Evolutionary conservation across 2,113 vertebrate species (phyloP), one percentile per base, ranked within the genome.

Genomic region (Channa argus): DNA sequence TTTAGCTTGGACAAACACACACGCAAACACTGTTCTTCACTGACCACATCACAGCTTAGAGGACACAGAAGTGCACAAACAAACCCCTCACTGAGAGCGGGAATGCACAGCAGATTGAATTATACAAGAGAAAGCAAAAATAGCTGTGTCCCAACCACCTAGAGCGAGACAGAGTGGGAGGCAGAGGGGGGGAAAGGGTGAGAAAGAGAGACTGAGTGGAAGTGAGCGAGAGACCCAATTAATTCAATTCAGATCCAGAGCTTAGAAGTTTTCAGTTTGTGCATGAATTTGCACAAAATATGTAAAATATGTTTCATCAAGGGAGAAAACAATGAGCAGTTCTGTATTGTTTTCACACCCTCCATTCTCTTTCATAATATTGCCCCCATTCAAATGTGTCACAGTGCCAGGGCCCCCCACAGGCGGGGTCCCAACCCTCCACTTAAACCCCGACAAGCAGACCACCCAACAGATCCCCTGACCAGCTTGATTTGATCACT

Each of bases 121-220:
- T 91, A 91, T 89, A 86, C 82, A 82, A 83, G 77, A 88, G 85
- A 89, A 86, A 84, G 87, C 85, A 85, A 81, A 88, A 92, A 91
- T 87, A 92, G 89, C 80, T 78, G 76, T 47, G 71, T 84, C 72
- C 72, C 84, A 63, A 81, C 84, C 77, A 84, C 79, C 79, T 73
- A 75, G 58, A 70, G 80, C 1, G 34, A 83, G 59, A 61, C 52
- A 45, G 63, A 67, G 71, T 3, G 0, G 45, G 71, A 63, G 69
- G 56, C 77, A 55, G 68, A 46, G 66, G 69, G 58, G 58, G 43
- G 14, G 77, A 77, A 7, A 49, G 58, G 63, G 55, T 80, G 50
- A 79, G 53, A 15, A 43, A 76, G 53, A 41, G 7, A 41, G 8
- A 50, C 46, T 34, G 15, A 46, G 14, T 44, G 58, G 58, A 55